Conservation (phyloP, 2,113 vertebrate genomes). For the Notiomystis cincta region DNA sequence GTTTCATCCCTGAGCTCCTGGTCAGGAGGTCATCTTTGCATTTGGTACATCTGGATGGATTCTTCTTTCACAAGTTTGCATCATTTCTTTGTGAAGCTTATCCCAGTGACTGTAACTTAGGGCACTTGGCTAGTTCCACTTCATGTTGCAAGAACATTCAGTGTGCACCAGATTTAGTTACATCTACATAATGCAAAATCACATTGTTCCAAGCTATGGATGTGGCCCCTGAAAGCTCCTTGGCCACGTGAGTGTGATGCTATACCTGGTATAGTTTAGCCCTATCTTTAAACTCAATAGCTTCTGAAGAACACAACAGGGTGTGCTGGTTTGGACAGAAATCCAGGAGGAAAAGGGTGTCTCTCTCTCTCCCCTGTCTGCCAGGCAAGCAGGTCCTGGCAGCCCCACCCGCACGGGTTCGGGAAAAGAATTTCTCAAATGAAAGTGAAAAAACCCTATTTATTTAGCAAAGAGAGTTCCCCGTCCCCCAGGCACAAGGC, state of each 20-base stretch:
- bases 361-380: too few species aligned
- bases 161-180: neutral
- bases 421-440: too few species aligned
- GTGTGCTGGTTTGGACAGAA: too few species aligned
- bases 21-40: neutral
- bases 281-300: neutral
- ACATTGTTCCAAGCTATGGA: neutral
- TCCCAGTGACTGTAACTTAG: neutral
- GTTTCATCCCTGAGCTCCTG: neutral
- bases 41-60: neutral
- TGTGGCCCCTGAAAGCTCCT: neutral
- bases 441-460: too few species aligned
- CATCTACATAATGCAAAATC: neutral
- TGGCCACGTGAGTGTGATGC: neutral
- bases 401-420: too few species aligned
- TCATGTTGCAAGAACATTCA: neutral
- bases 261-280: neutral
- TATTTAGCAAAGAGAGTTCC: too few species aligned
- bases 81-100: neutral
- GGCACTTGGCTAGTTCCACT: neutral
- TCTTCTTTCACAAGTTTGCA: neutral
- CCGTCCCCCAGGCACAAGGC: too few species aligned
- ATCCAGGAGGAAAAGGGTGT: too few species aligned
- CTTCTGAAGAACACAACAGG: neutral
- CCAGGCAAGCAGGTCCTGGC: too few species aligned